Evolutionary conservation across 30 jellyfish, hydroid and myxozoan genomes (phyloP), one percentile per base, ranked within the genome.

Genomic region (Aurelia coerulea): DNA sequence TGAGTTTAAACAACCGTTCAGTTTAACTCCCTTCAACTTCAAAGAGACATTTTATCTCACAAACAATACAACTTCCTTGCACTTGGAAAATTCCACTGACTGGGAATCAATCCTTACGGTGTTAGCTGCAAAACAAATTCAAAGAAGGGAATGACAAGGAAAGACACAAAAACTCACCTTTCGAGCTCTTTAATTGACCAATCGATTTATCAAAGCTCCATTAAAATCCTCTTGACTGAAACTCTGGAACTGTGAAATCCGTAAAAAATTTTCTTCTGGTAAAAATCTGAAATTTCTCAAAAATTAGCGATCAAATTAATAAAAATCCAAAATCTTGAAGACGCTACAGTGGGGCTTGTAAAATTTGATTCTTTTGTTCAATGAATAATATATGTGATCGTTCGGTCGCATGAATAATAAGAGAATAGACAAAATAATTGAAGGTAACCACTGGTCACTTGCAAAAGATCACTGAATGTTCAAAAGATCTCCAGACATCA

Each of bases 391-490:
- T 14, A 83, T 68, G 39, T 10, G 85, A 15, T 19, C 59, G 54
- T 9, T 51, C 65, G 17, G 72, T 76, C 29, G 37, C 67, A 77
- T 77, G 87, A 77, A 77, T 56, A 60, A 74, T 34, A 33, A 31
- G 59, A 60, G 78, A 42, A 42, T 39, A 46, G 73, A 13, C 23
- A 29, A 73, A 41, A 53, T 69, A 66, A 84, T 16, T 84, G 80
- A 74, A 16, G 93, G 93, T 73, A 84, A 83, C 88, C 93, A 84
- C 88, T 84, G 87, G 93, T 46, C 88, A 84, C 88, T 71, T 49
- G 93, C 62, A 62, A 78, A 31, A 84, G 93, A 84, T 84, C 93
- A 84, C 64, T 73, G 78, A 78, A 64, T 74, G 93, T 70, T 84
- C 93, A 84, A 84, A 84, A 73, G 93, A 84, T 73, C 93, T 71